These are phyloP conservation scores for Amphipoea lucens DNA, from an alignment of 2,888 invertebrate genomes.

Conservation along the genomic window DNA sequence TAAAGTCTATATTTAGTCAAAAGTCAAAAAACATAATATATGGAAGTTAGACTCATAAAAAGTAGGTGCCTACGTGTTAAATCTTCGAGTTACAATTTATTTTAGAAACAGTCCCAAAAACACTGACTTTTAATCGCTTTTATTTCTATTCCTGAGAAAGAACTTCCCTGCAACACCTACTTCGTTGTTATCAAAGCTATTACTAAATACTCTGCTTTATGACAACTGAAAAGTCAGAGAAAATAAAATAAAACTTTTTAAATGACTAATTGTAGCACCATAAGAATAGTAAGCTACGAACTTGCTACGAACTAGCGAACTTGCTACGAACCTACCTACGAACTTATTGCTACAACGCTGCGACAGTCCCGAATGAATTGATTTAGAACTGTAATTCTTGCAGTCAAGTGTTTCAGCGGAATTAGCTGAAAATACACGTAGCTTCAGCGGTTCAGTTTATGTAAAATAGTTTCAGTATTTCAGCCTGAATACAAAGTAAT, in stretches of 20 bases:
- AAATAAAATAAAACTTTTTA: background rate
- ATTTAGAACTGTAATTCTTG: constrained; percentile 41
- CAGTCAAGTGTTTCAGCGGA: constrained; percentile 30
- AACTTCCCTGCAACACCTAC: background rate
- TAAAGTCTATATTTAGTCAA: background rate
- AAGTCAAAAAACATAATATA: background rate
- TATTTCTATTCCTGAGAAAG: no score
- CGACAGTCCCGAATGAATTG: constrained; percentile 38
- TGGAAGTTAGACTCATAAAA: background rate
- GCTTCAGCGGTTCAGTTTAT: constrained; percentile 26
- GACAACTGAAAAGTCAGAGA: no score
- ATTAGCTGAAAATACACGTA: constrained; percentile 37
- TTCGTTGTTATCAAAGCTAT: background rate
- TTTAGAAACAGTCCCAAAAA: background rate
- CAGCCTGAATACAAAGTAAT: constrained; percentile 45
- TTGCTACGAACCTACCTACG: constrained; percentile 17
- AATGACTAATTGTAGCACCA: constrained; percentile 10
- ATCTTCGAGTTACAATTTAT: background rate
- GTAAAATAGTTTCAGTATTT: constrained; percentile 41
- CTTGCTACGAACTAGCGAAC: constrained; percentile 9
- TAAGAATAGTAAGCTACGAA: constrained; percentile 11
- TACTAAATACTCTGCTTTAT: background rate
- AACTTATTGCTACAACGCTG: constrained; percentile 19
- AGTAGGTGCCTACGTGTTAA: background rate
- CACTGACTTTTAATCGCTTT: no score